phyloP scores from a whole-genome alignment of 2,113 vertebrate species.

The Butorides virescens region DNA sequence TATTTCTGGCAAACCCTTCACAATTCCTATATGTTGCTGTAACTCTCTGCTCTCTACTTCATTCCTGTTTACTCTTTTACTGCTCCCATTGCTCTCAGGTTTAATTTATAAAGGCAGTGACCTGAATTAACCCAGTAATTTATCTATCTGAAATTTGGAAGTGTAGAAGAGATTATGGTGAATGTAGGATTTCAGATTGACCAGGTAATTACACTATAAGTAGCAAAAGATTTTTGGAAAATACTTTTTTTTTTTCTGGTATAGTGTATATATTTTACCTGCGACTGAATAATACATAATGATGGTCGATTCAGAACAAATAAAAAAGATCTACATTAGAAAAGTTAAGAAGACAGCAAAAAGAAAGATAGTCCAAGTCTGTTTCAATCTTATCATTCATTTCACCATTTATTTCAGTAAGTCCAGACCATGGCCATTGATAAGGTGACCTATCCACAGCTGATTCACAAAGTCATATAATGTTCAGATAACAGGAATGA shows the following conservation, averaged over 20 bases:
- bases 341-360: background rate
- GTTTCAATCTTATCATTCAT: background rate
- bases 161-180: background rate
- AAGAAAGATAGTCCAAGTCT: background rate
- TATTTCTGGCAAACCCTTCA: conserved; percentile 42
- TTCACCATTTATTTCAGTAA: background rate
- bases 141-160: background rate
- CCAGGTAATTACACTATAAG: background rate
- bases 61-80: background rate
- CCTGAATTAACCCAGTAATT: conserved; percentile 20
- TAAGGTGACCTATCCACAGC: background rate
- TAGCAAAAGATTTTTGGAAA: background rate
- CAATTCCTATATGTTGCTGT: conserved; percentile 38
- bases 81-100: background rate
- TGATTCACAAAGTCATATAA: background rate
- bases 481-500: background rate
- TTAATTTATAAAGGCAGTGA: background rate
- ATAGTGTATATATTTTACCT: background rate
- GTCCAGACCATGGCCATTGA: background rate
- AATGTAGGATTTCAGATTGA: background rate
- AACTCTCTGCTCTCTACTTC: background rate
- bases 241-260: background rate
- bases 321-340: background rate
- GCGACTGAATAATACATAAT: background rate
- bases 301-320: background rate